These are phyloP conservation scores for Oreochromis niloticus DNA, from an alignment of 2,113 vertebrate genomes.

Conservation along the genomic window DNA sequence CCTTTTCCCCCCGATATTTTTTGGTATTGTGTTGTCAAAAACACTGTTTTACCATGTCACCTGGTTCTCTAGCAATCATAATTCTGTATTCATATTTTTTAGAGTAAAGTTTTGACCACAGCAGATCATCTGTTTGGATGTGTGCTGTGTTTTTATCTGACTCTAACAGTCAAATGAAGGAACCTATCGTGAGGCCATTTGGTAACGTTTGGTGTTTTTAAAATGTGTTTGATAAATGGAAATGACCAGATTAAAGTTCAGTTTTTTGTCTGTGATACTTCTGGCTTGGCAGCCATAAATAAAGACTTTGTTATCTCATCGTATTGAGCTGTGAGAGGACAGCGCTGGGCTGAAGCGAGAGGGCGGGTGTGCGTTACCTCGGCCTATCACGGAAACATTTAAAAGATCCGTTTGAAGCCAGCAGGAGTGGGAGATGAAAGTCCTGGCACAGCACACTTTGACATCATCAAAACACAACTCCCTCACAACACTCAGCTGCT, in stretches of 20 bases:
- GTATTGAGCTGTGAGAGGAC: not conserved
- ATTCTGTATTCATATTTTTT: not conserved
- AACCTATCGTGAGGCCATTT: not conserved
- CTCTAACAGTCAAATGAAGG: not conserved
- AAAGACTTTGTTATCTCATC: not conserved
- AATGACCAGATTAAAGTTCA: not conserved
- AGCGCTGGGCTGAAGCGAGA: not conserved
- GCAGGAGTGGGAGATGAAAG: constrained; percentile 63
- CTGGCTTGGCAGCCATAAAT: not conserved
- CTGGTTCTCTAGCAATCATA: not conserved
- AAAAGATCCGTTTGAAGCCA: constrained; percentile 58
- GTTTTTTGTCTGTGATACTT: not conserved
- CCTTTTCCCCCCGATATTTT: not conserved
- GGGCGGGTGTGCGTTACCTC: not conserved
- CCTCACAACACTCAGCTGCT: constrained; percentile 23
- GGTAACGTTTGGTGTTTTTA: not conserved
- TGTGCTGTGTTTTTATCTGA: not conserved
- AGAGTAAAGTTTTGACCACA: not conserved
- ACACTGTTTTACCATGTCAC: not conserved
- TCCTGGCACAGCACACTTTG: constrained; percentile 41
- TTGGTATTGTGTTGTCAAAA: not conserved
- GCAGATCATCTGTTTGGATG: not conserved
- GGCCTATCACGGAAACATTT: constrained; percentile 14
- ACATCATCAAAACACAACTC: constrained; percentile 54
- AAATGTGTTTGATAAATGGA: not conserved